Evolutionary conservation across 1,140 invertebrate genomes (phyloP).

Genomic region (Lepeophtheirus salmonis): DNA sequence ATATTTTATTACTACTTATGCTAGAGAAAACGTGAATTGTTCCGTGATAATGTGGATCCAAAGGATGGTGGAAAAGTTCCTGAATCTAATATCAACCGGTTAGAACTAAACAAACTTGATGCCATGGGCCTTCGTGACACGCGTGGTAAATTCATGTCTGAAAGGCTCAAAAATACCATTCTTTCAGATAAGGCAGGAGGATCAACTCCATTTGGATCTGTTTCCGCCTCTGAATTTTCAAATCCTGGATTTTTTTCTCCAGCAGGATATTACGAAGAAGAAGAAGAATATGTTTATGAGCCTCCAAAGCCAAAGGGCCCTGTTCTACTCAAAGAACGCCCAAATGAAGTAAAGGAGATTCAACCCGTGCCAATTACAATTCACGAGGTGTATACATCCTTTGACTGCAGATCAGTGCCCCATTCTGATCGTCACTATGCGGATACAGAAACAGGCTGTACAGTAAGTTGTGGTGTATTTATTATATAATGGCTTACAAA

Average conservation of each 20-base stretch:
- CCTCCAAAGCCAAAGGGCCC: conserved; percentile 11
- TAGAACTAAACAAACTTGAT: conserved; percentile 15
- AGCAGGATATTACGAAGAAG: neutral
- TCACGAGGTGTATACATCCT: conserved; percentile 5
- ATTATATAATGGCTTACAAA: no score
- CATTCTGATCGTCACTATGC: conserved; percentile 16
- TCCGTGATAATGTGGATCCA: conserved; percentile 4
- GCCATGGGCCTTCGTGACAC: conserved; percentile 5
- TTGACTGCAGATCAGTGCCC: conserved; percentile 17
- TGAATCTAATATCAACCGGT: neutral
- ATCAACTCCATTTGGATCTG: neutral
- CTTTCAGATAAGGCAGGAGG: neutral
- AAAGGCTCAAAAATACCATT: conserved; percentile 9
- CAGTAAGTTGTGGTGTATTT: conserved; percentile 1
- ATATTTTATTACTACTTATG: no score
- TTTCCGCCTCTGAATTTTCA: neutral
- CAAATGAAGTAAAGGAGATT: conserved; percentile 15
- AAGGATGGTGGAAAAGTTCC: conserved; percentile 14
- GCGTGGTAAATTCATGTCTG: neutral
- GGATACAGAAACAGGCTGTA: conserved; percentile 13
- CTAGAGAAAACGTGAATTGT: neutral
- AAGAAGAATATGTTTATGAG: neutral
- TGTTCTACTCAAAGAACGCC: conserved; percentile 14
- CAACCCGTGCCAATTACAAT: conserved; percentile 12
- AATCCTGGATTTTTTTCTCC: conserved; percentile 1